phyloP scores from a whole-genome alignment of 2,888 invertebrate genomes.

The Phragmatobia fuliginosa region DNA sequence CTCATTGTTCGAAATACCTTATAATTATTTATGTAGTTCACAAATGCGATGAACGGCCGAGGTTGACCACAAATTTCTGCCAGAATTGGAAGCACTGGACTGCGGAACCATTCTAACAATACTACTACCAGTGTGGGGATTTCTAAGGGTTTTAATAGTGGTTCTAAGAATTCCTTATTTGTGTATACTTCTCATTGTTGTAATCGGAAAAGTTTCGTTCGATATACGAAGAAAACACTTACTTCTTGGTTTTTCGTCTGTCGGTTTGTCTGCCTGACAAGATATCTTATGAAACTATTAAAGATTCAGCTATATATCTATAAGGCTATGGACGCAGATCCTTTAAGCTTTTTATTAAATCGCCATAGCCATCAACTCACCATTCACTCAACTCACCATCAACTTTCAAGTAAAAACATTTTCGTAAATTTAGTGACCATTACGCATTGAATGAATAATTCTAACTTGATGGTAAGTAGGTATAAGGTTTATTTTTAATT shows the following conservation, averaged over 20 bases:
- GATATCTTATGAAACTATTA: too few relatives aligned
- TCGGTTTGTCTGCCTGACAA: too few relatives aligned
- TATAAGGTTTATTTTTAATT: too few relatives aligned
- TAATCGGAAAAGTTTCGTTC: neutral
- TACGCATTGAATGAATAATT: neutral
- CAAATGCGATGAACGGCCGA: neutral
- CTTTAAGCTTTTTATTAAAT: too few relatives aligned
- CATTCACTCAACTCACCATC: too few relatives aligned
- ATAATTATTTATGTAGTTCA: constrained; percentile 4
- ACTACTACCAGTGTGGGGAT: neutral
- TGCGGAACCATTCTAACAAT: neutral
- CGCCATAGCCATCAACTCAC: too few relatives aligned
- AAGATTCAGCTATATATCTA: too few relatives aligned
- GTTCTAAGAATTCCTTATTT: neutral
- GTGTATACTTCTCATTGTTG: neutral
- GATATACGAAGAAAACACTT: neutral
- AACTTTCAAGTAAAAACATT: neutral
- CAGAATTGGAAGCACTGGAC: neutral
- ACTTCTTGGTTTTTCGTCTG: too few relatives aligned
- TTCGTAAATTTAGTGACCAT: neutral
- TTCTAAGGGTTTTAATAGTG: too few relatives aligned
- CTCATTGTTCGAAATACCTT: constrained; percentile 29
- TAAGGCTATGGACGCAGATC: too few relatives aligned
- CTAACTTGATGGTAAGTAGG: neutral
- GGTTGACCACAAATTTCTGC: constrained; percentile 1